Percentiles rank a stretch among this genome's conserved stretches.
phyloP scores from a whole-genome alignment of 2,113 vertebrate species.

The Mugil cephalus region DNA sequence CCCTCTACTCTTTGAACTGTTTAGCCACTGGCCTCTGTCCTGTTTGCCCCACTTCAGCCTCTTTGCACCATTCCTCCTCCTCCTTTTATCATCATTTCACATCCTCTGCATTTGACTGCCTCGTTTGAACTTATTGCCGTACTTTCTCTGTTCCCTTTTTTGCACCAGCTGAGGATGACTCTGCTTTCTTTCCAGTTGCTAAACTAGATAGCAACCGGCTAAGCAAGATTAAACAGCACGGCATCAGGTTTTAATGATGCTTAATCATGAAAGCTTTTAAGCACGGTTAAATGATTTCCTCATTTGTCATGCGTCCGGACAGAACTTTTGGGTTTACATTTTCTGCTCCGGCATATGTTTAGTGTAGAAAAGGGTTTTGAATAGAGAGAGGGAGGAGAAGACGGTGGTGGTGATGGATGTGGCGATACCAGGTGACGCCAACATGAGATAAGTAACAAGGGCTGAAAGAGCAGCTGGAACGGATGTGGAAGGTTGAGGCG shows the following conservation, averaged over 20 bases:
- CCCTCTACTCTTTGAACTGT: conserved; percentile 33
- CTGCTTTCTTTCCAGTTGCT: conserved; percentile 31
- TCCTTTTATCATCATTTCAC: conserved; percentile 27
- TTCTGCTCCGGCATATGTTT: background rate
- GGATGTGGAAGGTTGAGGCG: too few relatives aligned
- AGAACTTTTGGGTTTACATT: background rate
- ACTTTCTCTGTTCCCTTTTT: conserved; percentile 19
- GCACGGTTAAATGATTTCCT: conserved; percentile 52
- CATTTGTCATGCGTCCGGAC: conserved; percentile 29
- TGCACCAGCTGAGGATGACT: conserved; percentile 5
- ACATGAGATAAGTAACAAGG: too few relatives aligned
- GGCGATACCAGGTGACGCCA: too few relatives aligned
- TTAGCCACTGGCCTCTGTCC: conserved; percentile 43
- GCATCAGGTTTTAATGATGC: conserved; percentile 58
- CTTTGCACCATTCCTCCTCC: conserved; percentile 14
- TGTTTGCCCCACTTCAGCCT: conserved; percentile 63
- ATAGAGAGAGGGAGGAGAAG: too few relatives aligned
- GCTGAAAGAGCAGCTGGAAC: too few relatives aligned
- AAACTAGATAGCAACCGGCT: conserved; percentile 40
- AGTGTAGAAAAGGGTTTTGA: background rate
- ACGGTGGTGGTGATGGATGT: too few relatives aligned
- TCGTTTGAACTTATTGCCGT: conserved; percentile 20
- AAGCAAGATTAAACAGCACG: conserved; percentile 50
- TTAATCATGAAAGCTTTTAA: conserved; percentile 45
- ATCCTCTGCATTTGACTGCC: conserved; percentile 17